Conservation (phyloP, 2,888 invertebrate genomes). For the Caenorhabditis sp. region DNA sequence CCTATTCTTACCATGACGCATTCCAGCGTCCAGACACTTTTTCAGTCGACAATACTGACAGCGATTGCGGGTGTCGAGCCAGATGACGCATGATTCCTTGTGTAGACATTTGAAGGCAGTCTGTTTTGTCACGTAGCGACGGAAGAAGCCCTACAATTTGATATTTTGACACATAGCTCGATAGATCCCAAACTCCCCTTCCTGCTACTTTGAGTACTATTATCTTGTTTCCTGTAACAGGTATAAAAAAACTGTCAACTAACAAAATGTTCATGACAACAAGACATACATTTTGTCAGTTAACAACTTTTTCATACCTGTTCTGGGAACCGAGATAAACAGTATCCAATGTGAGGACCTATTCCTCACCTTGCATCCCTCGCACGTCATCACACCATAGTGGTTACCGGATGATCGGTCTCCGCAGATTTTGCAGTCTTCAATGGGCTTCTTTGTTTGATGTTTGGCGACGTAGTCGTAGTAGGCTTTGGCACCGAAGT, state of each 20-base stretch:
- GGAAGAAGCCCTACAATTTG: slow-evolving; percentile 91
- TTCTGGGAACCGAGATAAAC: slow-evolving; percentile 15
- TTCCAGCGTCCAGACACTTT: slow-evolving; percentile 96
- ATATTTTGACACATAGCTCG: not conserved
- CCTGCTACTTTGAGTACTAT: too few relatives aligned
- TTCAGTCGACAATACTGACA: slow-evolving; percentile 97
- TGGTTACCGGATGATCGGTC: slow-evolving; percentile 97
- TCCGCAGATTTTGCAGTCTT: slow-evolving; percentile 94
- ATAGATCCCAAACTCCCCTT: too few relatives aligned
- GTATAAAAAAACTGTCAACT: too few relatives aligned
- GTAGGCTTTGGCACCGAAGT: too few relatives aligned
- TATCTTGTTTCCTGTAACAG: too few relatives aligned
- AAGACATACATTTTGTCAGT: too few relatives aligned
- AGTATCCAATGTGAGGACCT: too few relatives aligned
- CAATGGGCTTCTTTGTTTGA: too few relatives aligned
- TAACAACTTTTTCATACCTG: too few relatives aligned
- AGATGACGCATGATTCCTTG: slow-evolving; percentile 95
- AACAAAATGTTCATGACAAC: too few relatives aligned
- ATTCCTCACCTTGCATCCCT: slow-evolving; percentile 94
- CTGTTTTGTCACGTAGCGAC: slow-evolving; percentile 96
- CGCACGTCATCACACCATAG: slow-evolving; percentile 98
- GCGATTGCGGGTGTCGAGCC: slow-evolving; percentile 94
- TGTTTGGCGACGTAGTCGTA: too few relatives aligned
- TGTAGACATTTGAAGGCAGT: slow-evolving; percentile 95
- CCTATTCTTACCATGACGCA: slow-evolving; percentile 92